Evolutionary conservation across 1,140 invertebrate species (phyloP).

Genomic region (Paracyclopina nana): DNA sequence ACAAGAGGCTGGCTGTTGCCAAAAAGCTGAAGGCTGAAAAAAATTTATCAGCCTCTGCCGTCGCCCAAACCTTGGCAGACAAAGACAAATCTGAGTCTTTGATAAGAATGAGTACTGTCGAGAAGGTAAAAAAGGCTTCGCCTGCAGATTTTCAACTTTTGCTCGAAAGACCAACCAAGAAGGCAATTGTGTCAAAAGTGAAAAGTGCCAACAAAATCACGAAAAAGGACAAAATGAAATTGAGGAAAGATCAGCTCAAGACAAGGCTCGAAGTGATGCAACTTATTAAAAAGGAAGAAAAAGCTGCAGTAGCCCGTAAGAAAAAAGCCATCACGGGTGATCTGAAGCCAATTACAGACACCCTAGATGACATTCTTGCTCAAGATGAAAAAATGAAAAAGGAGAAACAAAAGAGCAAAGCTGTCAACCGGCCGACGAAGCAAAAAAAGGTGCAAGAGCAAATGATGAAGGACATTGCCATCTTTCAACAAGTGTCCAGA

Average conservation of each 20-base stretch:
- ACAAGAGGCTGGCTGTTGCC: constrained; percentile 3
- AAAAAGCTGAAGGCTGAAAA: neutral
- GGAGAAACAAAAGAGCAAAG: constrained; percentile 2
- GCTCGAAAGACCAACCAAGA: too few relatives aligned
- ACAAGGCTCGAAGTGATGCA: neutral
- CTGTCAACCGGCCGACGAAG: constrained; percentile 2
- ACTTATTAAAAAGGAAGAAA: neutral
- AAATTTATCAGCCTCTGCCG: neutral
- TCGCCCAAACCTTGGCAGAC: neutral
- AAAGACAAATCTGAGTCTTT: neutral
- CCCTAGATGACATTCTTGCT: constrained; percentile 1
- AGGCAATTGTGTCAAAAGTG: neutral
- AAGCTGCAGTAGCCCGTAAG: neutral
- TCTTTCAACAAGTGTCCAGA: constrained; percentile 1
- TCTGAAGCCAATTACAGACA: constrained; percentile 8
- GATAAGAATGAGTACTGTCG: neutral
- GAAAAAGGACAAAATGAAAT: constrained; percentile 10
- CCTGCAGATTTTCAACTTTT: too few relatives aligned
- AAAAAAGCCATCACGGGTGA: constrained; percentile 7
- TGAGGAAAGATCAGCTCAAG: neutral
- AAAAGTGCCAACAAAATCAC: neutral
- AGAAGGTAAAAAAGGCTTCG: too few relatives aligned
- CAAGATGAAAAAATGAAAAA: neutral
- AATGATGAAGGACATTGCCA: neutral
- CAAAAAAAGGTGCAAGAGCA: neutral